A percentile compares a stretch with the other conserved stretches of the same genome.
These are phyloP conservation scores for Phoronis australis DNA, from an alignment of 2,888 invertebrate genomes.

Conservation along the genomic window DNA sequence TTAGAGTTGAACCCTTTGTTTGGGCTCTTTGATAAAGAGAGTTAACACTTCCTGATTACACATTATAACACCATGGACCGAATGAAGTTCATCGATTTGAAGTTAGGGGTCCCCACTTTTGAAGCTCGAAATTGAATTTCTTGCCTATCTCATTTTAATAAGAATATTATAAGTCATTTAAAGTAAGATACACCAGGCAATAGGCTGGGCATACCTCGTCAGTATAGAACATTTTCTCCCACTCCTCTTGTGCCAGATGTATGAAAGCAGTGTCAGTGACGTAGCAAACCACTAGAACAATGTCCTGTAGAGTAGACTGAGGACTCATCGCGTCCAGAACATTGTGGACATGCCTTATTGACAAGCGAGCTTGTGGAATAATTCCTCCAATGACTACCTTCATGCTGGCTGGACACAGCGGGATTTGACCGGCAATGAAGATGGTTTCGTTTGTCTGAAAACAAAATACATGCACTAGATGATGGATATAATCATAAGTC, in stretches of 20 bases:
- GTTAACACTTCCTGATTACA: no score
- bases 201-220: neutral
- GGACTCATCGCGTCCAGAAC: constrained; percentile 73
- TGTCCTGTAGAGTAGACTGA: constrained; percentile 69
- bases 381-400: constrained; percentile 70
- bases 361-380: constrained; percentile 70
- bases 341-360: constrained; percentile 76
- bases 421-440: constrained; percentile 87
- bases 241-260: constrained; percentile 71
- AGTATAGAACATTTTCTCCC: constrained; percentile 63
- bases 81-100: no score
- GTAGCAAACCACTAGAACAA: constrained; percentile 84
- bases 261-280: constrained; percentile 69
- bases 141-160: no score
- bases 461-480: no score
- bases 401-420: constrained; percentile 77
- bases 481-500: no score
- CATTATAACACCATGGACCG: no score
- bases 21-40: no score
- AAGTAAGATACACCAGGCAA: no score
- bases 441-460: constrained; percentile 73
- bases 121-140: no score
- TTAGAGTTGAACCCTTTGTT: no score
- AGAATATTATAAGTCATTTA: no score
- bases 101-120: no score